Conservation (phyloP, 2,113 vertebrate genomes). For the Panthera uncia region DNA sequence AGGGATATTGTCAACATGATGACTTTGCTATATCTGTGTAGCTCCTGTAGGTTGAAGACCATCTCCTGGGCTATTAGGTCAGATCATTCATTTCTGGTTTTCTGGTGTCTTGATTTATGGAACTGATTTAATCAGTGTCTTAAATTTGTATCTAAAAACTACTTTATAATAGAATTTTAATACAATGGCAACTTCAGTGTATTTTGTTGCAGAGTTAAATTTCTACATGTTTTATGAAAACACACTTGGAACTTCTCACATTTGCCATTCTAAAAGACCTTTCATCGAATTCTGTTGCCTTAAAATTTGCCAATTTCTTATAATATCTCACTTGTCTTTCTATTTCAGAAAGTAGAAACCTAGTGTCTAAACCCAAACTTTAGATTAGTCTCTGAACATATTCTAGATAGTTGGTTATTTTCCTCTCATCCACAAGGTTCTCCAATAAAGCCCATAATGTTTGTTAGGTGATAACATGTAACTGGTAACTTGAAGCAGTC, state of each 20-base stretch:
- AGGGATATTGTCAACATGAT: background rate
- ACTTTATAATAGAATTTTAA: background rate
- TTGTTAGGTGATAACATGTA: background rate
- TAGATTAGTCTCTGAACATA: background rate
- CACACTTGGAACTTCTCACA: background rate
- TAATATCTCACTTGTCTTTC: background rate
- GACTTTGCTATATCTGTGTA: background rate
- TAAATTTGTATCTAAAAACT: background rate
- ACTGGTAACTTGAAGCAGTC: background rate
- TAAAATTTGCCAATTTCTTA: background rate
- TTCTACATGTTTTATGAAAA: background rate
- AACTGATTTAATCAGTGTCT: background rate
- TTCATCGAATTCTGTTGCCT: background rate
- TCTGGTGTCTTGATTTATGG: background rate
- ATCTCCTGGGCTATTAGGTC: too few relatives aligned
- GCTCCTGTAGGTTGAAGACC: too few relatives aligned
- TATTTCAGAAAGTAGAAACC: background rate
- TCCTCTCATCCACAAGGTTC: background rate
- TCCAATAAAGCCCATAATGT: background rate
- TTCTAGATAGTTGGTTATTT: background rate
- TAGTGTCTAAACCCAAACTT: background rate
- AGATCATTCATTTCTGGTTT: background rate
- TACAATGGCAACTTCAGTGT: too few relatives aligned
- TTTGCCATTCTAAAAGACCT: background rate
- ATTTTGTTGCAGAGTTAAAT: background rate